These are phyloP conservation scores for Rhinoraja longicauda DNA, from an alignment of 2,797 vertebrate species.

Conservation along the genomic window DNA sequence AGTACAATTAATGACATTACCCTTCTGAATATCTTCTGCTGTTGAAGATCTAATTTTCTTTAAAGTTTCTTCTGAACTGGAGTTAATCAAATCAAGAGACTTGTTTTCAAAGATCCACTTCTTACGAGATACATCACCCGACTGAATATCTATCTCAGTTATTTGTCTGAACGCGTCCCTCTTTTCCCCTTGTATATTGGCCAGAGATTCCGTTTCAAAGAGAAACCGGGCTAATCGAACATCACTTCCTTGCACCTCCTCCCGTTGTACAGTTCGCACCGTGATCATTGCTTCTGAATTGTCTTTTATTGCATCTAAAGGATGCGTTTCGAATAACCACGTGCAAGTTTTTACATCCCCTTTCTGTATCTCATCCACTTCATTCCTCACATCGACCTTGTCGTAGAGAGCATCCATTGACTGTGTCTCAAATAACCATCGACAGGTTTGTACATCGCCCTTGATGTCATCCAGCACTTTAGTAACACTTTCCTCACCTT, in stretches of 20 bases:
- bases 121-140: slow-evolving; percentile 81
- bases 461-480: slow-evolving; percentile 63
- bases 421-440: slow-evolving; percentile 89
- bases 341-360: slow-evolving; percentile 85
- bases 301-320: slow-evolving; percentile 71
- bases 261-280: slow-evolving; percentile 66
- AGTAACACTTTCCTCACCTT: slow-evolving; percentile 64
- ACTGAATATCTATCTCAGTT: slow-evolving; percentile 73
- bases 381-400: slow-evolving; percentile 56
- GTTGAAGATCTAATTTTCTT: slow-evolving; percentile 70
- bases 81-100: slow-evolving; percentile 73
- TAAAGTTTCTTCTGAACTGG: slow-evolving; percentile 71
- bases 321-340: slow-evolving; percentile 84
- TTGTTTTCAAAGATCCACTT: slow-evolving; percentile 85
- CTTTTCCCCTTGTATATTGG: slow-evolving; percentile 68
- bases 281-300: slow-evolving; percentile 63
- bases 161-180: slow-evolving; percentile 60
- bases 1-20: slow-evolving; percentile 75
- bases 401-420: slow-evolving; percentile 80
- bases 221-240: slow-evolving; percentile 73
- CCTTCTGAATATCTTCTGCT: slow-evolving; percentile 76
- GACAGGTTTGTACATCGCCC: slow-evolving; percentile 83
- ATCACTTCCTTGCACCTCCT: slow-evolving; percentile 78
- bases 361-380: slow-evolving; percentile 62
- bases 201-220: slow-evolving; percentile 82